Base-by-base conservation (phyloP, 2,797 vertebrate species). In the Hydrolagus colliei region DNA sequence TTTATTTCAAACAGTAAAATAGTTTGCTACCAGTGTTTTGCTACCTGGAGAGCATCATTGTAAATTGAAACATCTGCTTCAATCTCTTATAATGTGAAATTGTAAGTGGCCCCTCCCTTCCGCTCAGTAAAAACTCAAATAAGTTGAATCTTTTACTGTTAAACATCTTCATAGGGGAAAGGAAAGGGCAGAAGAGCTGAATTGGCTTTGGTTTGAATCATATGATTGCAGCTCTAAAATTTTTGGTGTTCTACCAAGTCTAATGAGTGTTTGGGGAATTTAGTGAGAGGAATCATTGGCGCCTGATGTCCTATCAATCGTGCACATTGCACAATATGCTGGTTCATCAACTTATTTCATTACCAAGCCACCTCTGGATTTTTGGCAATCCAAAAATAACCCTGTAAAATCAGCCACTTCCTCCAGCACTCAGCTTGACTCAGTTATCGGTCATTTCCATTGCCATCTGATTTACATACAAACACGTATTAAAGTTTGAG, bases 101-200 rank as follows among this genome's bases (percentile, higher is more conserved):
- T 65, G 78, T 67, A 65, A 80, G 18, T 63, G 65, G 78, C 78
- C 61, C 78, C 32, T 80, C 22, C 78, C 35, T 65, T 67, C 22
- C 78, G 67, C 78, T 65, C 67, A 27, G 61, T 67, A 80, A 80
- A 14, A 8, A 16, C 10, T 80, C 78, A 63, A 80, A 80, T 65
- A 32, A 14, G 22, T 52, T 80, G 65, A 22, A 61, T 65, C 67
- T 63, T 63, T 80, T 80, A 80, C 78, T 67, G 62, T 7, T 80
- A 63, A 67, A 67, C 22, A 80, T 80, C 62, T 7, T 80, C 4
- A 80, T 67, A 16, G 27, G n/a, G 61, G 65, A 67, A 67, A 22
- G 8, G 41, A 52, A 52, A 52, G 78, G 32, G 13, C 22, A 80
- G 59, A 67, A 63, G n/a, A 63, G 63, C 27, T 63, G n/a, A 63